Percentiles rank a stretch among this genome's conserved stretches.
Conservation (phyloP, 1,140 invertebrate species). For the Aradophagus sp. region DNA sequence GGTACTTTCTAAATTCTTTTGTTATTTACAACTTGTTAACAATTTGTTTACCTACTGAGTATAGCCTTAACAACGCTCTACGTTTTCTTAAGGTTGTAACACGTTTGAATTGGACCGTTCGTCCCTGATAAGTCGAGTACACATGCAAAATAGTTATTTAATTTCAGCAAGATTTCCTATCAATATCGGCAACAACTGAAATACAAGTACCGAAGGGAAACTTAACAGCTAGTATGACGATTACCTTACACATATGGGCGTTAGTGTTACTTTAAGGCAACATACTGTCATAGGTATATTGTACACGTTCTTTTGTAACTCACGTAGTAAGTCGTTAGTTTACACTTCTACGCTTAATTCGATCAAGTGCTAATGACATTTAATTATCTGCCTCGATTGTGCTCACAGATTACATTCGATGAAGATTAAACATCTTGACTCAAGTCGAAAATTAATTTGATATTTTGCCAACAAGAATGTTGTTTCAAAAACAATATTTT, state of each 20-base stretch:
- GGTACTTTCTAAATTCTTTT: conserved; percentile 32
- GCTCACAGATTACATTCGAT: too few relatives aligned
- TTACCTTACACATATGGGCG: conserved; percentile 32
- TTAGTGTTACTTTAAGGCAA: conserved; percentile 53
- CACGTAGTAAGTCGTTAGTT: conserved; percentile 15
- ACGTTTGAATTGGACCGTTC: too few relatives aligned
- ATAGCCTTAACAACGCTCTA: conserved; percentile 17
- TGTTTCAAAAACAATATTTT: too few relatives aligned
- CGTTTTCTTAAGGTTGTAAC: too few relatives aligned
- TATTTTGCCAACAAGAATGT: too few relatives aligned
- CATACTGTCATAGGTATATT: conserved; percentile 47
- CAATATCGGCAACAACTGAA: not conserved
- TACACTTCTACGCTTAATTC: conserved; percentile 6
- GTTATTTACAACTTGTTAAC: conserved; percentile 45
- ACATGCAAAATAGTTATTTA: conserved; percentile 27
- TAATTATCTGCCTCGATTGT: conserved; percentile 1
- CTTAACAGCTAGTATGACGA: conserved; percentile 33
- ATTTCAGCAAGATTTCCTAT: conserved; percentile 41
- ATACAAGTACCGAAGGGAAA: conserved; percentile 5
- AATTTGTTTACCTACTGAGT: conserved; percentile 27
- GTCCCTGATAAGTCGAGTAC: too few relatives aligned
- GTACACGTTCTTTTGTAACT: conserved; percentile 32
- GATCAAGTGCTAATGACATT: conserved; percentile 27
- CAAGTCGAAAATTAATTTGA: too few relatives aligned
- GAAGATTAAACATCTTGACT: too few relatives aligned